These are phyloP conservation scores for Synergus japonicus DNA, from an alignment of 2,888 invertebrate species.

Conservation along the genomic window DNA sequence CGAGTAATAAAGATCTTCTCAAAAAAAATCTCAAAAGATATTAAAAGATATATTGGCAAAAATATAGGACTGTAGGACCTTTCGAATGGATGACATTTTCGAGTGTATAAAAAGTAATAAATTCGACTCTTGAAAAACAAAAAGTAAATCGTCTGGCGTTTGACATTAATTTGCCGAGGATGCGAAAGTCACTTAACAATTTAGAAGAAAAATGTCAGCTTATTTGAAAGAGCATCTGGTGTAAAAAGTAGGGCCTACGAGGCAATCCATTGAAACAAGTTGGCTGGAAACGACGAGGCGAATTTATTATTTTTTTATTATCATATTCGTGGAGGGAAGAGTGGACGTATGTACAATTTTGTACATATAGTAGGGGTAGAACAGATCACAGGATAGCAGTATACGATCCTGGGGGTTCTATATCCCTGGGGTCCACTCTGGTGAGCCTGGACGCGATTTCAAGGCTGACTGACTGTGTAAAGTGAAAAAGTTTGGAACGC, in stretches of 20 bases:
- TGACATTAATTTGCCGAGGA: neutral
- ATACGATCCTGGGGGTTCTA: conserved; percentile 57
- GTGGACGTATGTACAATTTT: conserved; percentile 49
- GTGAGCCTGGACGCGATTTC: conserved; percentile 64
- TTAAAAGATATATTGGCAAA: neutral
- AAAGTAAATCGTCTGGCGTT: neutral
- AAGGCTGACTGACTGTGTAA: conserved; percentile 69
- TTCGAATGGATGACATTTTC: too few species aligned
- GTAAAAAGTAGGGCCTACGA: neutral
- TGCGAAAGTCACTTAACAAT: neutral
- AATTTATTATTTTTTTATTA: conserved; percentile 55
- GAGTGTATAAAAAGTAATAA: neutral
- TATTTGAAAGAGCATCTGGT: neutral
- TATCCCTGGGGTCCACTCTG: conserved; percentile 59
- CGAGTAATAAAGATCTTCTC: neutral
- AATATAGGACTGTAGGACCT: neutral
- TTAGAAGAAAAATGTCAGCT: neutral
- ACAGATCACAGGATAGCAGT: conserved; percentile 53
- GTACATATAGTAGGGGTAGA: conserved; percentile 54
- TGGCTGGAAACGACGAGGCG: neutral
- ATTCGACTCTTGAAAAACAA: too few species aligned
- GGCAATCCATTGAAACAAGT: conserved; percentile 12
- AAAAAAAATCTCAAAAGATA: neutral
- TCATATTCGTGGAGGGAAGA: conserved; percentile 52
- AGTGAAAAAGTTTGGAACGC: conserved; percentile 68